A percentile compares a stretch with the other conserved stretches of the same genome.
Conservation (phyloP, 2,888 invertebrate species). For the Dryobota labecula region DNA sequence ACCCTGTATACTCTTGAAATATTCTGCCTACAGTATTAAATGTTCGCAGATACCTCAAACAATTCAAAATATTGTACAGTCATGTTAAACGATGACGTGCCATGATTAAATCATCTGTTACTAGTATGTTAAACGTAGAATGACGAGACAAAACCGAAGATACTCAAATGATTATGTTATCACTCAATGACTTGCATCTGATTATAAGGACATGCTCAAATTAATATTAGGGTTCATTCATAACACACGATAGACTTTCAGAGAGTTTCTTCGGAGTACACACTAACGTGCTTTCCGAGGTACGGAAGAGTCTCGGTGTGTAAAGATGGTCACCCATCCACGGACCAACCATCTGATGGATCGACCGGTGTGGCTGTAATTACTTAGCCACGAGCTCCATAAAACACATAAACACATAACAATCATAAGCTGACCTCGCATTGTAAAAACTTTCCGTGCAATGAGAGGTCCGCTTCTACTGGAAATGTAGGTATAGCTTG, state of each 20-base stretch:
- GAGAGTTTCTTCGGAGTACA: background rate
- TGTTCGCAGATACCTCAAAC: background rate
- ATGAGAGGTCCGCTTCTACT: background rate
- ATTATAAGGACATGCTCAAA: background rate
- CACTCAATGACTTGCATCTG: slow-evolving; percentile 44
- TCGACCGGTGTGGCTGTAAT: too few relatives aligned
- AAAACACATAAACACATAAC: background rate
- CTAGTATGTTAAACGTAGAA: background rate
- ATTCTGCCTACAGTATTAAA: background rate
- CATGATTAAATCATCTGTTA: slow-evolving; percentile 10
- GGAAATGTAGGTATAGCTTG: background rate
- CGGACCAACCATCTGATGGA: too few relatives aligned
- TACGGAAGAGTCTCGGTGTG: too few relatives aligned
- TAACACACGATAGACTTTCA: background rate
- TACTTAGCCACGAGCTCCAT: too few relatives aligned
- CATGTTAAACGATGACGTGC: slow-evolving; percentile 24
- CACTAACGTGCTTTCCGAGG: too few relatives aligned
- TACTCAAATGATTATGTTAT: slow-evolving; percentile 14
- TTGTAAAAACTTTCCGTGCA: background rate
- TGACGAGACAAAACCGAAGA: slow-evolving; percentile 24
- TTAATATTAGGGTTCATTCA: background rate
- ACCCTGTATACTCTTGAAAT: too few relatives aligned
- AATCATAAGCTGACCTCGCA: background rate
- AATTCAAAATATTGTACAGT: slow-evolving; percentile 8
- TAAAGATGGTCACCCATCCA: too few relatives aligned